These are phyloP conservation scores for Epicauta chinensis DNA, from an alignment of 1,140 invertebrate species.

Conservation along the genomic window DNA sequence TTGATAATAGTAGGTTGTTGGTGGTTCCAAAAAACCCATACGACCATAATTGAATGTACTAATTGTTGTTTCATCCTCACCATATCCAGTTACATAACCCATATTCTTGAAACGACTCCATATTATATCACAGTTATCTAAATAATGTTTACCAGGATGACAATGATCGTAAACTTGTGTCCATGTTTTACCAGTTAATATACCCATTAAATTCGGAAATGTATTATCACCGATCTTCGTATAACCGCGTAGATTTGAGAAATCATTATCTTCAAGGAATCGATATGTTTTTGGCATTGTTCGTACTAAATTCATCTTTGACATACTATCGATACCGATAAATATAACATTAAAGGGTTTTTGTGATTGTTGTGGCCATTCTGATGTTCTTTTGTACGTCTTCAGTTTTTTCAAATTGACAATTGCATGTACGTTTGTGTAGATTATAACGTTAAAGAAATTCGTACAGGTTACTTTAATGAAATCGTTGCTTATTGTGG, in stretches of 20 bases:
- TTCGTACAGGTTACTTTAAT: conserved; percentile 44
- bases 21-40: conserved; percentile 56
- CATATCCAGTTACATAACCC: conserved; percentile 59
- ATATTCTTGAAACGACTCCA: conserved; percentile 55
- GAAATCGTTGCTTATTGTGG: conserved; percentile 41
- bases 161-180: conserved; percentile 42
- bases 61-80: conserved; percentile 55
- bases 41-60: conserved; percentile 61
- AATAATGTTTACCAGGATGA: conserved; percentile 44
- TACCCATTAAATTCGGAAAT: conserved; percentile 74
- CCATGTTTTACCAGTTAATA: conserved; percentile 56
- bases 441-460: conserved; percentile 39
- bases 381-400: conserved; percentile 5
- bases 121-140: conserved; percentile 56
- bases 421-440: conserved; percentile 49
- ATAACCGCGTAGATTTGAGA: conserved; percentile 53
- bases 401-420: conserved; percentile 30
- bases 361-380: conserved; percentile 14
- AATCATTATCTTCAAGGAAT: conserved; percentile 51
- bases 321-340: conserved; percentile 77
- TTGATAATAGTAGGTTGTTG: conserved; percentile 70
- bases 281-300: conserved; percentile 65
- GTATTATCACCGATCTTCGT: conserved; percentile 73
- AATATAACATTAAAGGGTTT: conserved; percentile 59
- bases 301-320: conserved; percentile 66